A percentile compares a stretch with the other conserved stretches of the same genome.
Evolutionary conservation across 2,888 invertebrate genomes (phyloP).

Genomic region (Nephrotoma flavescens): DNA sequence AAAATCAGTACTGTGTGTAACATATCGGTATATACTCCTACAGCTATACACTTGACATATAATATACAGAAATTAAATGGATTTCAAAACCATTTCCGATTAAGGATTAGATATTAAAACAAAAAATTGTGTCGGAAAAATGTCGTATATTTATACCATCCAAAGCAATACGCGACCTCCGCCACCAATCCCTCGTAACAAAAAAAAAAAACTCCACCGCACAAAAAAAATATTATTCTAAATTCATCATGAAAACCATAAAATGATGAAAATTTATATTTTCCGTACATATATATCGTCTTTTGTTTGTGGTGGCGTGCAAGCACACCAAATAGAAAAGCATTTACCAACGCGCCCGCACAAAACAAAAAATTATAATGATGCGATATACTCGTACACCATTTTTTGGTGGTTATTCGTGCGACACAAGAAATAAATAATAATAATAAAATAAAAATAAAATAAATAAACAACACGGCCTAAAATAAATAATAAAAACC

Average conservation of each 20-base stretch:
- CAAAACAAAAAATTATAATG: background rate
- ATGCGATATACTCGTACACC: background rate
- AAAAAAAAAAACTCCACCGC: background rate
- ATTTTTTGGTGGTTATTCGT: background rate
- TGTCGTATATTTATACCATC: background rate
- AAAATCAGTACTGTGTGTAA: background rate
- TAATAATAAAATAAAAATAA: background rate
- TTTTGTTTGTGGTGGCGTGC: background rate
- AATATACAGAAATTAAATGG: background rate
- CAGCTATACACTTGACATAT: background rate
- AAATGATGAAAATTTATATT: background rate
- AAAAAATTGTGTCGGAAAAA: background rate
- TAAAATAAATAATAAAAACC: background rate
- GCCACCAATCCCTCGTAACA: background rate
- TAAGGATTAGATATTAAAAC: background rate
- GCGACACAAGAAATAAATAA: background rate
- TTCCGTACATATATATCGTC: background rate
- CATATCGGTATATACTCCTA: background rate
- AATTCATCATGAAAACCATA: background rate
- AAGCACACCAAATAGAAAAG: background rate
- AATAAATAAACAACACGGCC: background rate
- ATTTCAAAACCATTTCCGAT: background rate
- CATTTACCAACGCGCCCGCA: background rate
- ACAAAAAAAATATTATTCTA: background rate
- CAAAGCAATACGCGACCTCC: background rate